phyloP scores from a whole-genome alignment of 2,888 invertebrate species.

The Diarsia mendica region DNA sequence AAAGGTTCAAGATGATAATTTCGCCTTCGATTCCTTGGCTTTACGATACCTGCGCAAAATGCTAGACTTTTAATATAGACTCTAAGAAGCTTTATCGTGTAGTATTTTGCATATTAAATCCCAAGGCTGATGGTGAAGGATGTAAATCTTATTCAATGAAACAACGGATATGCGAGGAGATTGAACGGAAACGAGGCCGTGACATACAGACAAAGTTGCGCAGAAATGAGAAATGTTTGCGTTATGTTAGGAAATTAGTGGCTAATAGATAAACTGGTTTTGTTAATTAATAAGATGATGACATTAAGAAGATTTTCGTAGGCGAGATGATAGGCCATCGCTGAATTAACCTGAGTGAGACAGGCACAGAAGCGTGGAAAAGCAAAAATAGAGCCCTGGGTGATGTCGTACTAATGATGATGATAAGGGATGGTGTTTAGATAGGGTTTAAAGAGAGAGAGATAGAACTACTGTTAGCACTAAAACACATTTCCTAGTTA shows the following conservation, averaged over 20 bases:
- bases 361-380: neutral
- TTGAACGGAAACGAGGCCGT: constrained; percentile 63
- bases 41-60: neutral
- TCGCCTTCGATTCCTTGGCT: neutral
- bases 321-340: no score
- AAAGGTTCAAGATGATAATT: neutral
- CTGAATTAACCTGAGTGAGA: neutral
- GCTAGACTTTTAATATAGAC: neutral
- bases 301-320: neutral
- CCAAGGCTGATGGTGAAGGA: constrained; percentile 58
- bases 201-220: constrained; percentile 62
- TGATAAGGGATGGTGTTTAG: neutral
- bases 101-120: constrained; percentile 44
- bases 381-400: neutral
- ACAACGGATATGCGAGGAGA: constrained; percentile 64
- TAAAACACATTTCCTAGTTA: no score
- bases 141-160: constrained; percentile 54
- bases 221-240: constrained; percentile 59
- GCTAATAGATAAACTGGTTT: constrained; percentile 6
- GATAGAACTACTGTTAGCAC: no score
- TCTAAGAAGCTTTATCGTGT: constrained; percentile 27
- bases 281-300: neutral
- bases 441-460: no score
- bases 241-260: constrained; percentile 40
- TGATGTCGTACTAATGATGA: neutral